phyloP scores from a whole-genome alignment of 2,888 invertebrate species.

The Mellilla xanthometata region DNA sequence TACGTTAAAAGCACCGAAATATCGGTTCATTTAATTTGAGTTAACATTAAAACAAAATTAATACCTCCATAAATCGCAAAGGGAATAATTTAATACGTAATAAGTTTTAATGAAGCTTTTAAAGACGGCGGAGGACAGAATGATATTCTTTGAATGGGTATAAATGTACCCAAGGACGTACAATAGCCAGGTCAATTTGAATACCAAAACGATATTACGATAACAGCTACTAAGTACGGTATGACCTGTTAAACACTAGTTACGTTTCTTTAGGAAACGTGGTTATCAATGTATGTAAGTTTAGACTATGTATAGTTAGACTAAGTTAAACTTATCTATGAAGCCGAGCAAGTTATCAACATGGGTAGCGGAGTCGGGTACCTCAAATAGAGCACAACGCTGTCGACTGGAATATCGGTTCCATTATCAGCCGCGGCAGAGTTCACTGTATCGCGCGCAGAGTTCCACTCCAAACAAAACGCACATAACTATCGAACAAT shows the following conservation, averaged over 20 bases:
- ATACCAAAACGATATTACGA: conserved; percentile 18
- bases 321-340: background rate
- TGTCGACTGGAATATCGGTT: conserved; percentile 38
- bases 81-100: conserved; percentile 39
- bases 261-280: no score
- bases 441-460: conserved; percentile 28
- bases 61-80: conserved; percentile 35
- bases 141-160: conserved; percentile 31
- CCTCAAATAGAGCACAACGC: conserved; percentile 28
- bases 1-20: no score
- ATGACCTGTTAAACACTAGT: no score
- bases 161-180: conserved; percentile 35
- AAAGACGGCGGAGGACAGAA: conserved; percentile 24
- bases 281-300: no score
- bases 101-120: conserved; percentile 40
- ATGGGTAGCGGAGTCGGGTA: conserved; percentile 10
- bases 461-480: conserved; percentile 24
- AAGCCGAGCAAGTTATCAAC: conserved; percentile 10
- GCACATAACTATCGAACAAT: conserved; percentile 40
- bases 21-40: conserved; percentile 31
- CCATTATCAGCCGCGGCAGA: conserved; percentile 42
- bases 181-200: conserved; percentile 33
- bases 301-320: no score
- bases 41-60: conserved; percentile 32
- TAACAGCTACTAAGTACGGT: no score